Conservation (phyloP, 1,140 invertebrate species). For the Penaeus chinensis region DNA sequence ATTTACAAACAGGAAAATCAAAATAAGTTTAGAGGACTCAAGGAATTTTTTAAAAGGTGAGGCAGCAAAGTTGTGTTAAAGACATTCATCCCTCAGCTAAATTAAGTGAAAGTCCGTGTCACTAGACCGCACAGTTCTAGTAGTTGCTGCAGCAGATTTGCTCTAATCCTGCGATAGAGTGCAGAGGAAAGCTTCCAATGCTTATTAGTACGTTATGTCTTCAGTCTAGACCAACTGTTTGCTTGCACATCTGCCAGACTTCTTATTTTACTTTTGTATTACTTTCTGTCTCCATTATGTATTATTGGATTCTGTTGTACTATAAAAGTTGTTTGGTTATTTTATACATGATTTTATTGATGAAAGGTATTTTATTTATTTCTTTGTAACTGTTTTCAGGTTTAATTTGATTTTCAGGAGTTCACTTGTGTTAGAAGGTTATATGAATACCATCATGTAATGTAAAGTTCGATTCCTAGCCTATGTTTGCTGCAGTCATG, state of each 20-base stretch:
- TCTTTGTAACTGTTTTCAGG: too few species aligned
- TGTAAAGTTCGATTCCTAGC: too few species aligned
- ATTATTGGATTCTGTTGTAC: too few species aligned
- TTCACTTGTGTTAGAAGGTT: too few species aligned
- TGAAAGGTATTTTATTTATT: too few species aligned
- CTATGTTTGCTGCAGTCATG: too few species aligned
- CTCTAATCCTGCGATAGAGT: background rate
- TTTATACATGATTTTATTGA: too few species aligned
- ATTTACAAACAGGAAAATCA: conserved; percentile 57
- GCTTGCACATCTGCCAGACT: background rate
- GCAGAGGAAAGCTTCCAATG: conserved; percentile 36
- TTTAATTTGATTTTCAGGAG: too few species aligned
- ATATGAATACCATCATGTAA: too few species aligned
- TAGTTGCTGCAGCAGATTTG: background rate
- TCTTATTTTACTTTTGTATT: too few species aligned
- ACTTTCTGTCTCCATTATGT: too few species aligned
- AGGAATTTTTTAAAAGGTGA: conserved; percentile 58
- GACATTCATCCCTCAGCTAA: conserved; percentile 28
- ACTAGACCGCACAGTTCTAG: background rate
- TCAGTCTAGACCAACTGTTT: conserved; percentile 2
- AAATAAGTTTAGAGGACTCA: conserved; percentile 56
- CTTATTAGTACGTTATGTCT: conserved; percentile 24
- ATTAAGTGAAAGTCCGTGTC: background rate
- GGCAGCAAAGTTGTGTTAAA: conserved; percentile 21
- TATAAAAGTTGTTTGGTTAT: too few species aligned